A percentile compares a stretch with the other conserved stretches of the same genome.
phyloP scores from a whole-genome alignment of 2,888 invertebrate species.

The Allolobophora icterica region DNA sequence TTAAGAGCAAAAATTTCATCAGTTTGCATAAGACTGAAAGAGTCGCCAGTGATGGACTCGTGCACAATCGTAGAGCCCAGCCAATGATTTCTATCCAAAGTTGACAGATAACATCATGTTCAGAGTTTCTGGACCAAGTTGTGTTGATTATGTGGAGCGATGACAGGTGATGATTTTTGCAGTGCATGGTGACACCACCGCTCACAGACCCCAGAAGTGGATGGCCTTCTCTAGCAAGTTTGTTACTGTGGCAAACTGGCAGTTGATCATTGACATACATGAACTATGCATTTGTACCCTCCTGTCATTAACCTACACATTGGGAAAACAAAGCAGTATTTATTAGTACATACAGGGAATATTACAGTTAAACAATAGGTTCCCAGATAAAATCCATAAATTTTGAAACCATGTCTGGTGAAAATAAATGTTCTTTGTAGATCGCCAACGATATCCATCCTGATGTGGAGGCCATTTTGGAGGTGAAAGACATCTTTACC shows the following conservation, averaged over 20 bases:
- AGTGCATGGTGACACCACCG: neutral
- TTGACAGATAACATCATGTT: neutral
- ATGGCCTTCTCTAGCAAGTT: neutral
- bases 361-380: neutral
- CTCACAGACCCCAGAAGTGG: neutral
- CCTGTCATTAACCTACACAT: neutral
- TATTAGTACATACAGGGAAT: neutral
- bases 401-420: neutral
- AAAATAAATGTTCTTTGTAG: neutral
- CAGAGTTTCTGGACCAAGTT: neutral
- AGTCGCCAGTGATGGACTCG: no score
- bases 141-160: no score
- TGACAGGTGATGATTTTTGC: no score
- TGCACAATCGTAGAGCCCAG: no score
- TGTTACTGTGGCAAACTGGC: neutral
- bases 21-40: no score
- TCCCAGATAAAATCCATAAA: neutral
- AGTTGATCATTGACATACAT: neutral
- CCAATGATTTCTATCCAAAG: no score
- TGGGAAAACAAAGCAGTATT: neutral
- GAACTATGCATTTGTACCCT: neutral
- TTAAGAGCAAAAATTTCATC: no score
- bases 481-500: constrained; percentile 45
- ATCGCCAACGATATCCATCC: constrained; percentile 24
- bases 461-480: constrained; percentile 39